Evolutionary conservation across 1,140 invertebrate genomes (phyloP), one percentile per base, ranked within the genome.

Genomic region (Latrodectus geometricus): DNA sequence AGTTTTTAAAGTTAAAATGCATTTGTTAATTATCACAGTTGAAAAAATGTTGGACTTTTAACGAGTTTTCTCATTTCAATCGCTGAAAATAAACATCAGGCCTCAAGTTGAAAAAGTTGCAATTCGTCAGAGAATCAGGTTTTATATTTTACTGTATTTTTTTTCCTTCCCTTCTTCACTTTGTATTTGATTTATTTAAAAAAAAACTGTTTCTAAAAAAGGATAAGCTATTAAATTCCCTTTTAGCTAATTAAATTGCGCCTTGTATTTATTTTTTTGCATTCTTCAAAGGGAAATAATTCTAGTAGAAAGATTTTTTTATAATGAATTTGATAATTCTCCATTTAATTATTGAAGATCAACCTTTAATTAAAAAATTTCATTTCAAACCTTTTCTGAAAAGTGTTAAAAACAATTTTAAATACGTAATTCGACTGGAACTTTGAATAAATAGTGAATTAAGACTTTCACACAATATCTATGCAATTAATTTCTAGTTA

Each of bases 211-310:
- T 23, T 56, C 11, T 66, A 4, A 0, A n/a, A 66, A 66, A n/a
- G 11, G 8, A 49, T 9, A 23, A 48, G 8, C 61, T 49, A 78
- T 66, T 66, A 78, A 48, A 66, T 66, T 49, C 48, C 61, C 76
- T 78, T 78, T 78, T 49, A 66, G 17, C 54, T 78, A 78, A 78
- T 78, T 66, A 35, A 78, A 78, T 66, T 21, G 50, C 21, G 15
- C 66, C 66, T 78, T 23, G n/a, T 17, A 15, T 17, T 23, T 56
- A 20, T 75, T 49, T 49, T 20, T 11, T 78, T 78, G 9, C 56
- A 15, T 14, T n/a, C 5, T 21, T 61, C 50, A n/a, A 15, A 49
- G 12, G 50, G 12, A 52, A 78, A 50, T 78, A 49, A 66, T 49
- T 11, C 17, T 66, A 56, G 72, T 12, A 9, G 11, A 74, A 50